These are phyloP conservation scores for mouse (Mus musculus) DNA, from an alignment of 2,113 vertebrate genomes.

Conservation along the genomic window GRCm39 chr10:81445501-81446000, in stretches of 20 bases:
- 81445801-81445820: background rate
- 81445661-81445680: background rate
- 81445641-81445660: background rate
- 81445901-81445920: too few species aligned
- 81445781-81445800: background rate
- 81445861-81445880: too few species aligned
- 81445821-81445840: background rate
- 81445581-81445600: background rate
- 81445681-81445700: background rate
- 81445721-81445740: background rate
- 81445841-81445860: too few species aligned
- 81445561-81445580: background rate
- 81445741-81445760: too few species aligned
- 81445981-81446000: too few species aligned
- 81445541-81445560: too few species aligned
- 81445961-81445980: too few species aligned
- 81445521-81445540: background rate
- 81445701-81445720: background rate
- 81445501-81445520: background rate
- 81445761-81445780: background rate
- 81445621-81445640: too few species aligned
- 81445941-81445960: too few species aligned
- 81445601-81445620: background rate
- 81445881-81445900: too few species aligned
- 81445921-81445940: too few species aligned